Evolutionary conservation across 2,888 invertebrate genomes (phyloP).

Genomic region (Andrena minutula): DNA sequence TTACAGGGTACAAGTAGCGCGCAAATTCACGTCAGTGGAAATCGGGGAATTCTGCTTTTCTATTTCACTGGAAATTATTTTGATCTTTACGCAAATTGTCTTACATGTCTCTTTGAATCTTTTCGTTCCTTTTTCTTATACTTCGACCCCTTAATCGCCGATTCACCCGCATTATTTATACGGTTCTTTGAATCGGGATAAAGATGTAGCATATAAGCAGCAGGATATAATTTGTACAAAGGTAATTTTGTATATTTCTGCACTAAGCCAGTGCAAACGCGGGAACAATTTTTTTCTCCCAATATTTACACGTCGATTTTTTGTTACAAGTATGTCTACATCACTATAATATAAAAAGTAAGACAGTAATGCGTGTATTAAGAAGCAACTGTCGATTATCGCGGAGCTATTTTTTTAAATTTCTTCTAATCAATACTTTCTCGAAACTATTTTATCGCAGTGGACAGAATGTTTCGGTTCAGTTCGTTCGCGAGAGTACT

Average conservation of each 20-base stretch:
- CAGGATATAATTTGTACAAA: slow-evolving; percentile 12
- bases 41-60: not conserved
- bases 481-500: not conserved
- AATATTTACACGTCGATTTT: slow-evolving; percentile 23
- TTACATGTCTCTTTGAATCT: not conserved
- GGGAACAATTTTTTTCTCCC: slow-evolving; percentile 14
- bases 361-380: slow-evolving; percentile 70
- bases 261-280: slow-evolving; percentile 20
- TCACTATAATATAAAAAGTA: slow-evolving; percentile 9
- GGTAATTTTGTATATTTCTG: slow-evolving; percentile 37
- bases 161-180: not conserved
- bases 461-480: not conserved
- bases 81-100: not conserved
- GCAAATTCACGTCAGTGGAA: slow-evolving; percentile 7
- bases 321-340: slow-evolving; percentile 31
- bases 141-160: not conserved
- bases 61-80: not conserved
- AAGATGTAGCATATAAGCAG: not conserved
- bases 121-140: not conserved
- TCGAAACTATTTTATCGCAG: not conserved
- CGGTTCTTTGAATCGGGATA: not conserved
- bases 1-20: slow-evolving; percentile 42
- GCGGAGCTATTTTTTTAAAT: slow-evolving; percentile 13
- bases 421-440: not conserved
- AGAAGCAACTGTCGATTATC: slow-evolving; percentile 27